phyloP scores from a whole-genome alignment of 2,888 invertebrate species.

The Mimachlamys varia region DNA sequence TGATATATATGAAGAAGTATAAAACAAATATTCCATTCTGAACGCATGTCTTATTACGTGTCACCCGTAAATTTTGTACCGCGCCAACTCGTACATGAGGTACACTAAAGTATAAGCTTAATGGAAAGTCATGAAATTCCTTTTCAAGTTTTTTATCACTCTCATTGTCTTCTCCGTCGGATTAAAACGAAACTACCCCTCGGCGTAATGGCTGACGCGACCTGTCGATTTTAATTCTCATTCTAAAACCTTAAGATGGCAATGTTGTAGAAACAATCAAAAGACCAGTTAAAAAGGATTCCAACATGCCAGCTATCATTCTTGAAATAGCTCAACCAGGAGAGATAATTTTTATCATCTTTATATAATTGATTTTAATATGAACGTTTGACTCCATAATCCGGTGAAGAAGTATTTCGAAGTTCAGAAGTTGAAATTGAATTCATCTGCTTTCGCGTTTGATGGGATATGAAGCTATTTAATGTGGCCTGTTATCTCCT shows the following conservation, averaged over 20 bases:
- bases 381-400: background rate
- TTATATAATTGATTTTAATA: background rate
- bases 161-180: background rate
- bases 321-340: background rate
- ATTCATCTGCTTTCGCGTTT: background rate
- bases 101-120: too few species aligned
- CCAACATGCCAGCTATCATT: background rate
- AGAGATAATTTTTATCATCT: background rate
- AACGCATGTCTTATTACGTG: too few species aligned
- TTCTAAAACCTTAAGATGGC: background rate
- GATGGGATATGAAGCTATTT: background rate
- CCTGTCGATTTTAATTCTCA: background rate
- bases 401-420: background rate
- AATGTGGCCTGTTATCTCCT: background rate
- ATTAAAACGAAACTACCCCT: background rate
- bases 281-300: background rate
- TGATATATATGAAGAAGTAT: too few species aligned
- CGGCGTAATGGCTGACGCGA: background rate
- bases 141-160: too few species aligned
- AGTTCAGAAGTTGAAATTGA: conserved; percentile 2
- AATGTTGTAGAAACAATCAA: background rate
- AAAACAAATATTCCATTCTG: too few species aligned
- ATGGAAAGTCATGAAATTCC: too few species aligned
- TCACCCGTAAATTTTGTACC: too few species aligned
- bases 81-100: too few species aligned